A percentile compares a stretch with the other conserved stretches of the same genome.
phyloP scores from a whole-genome alignment of 2,113 vertebrate species.

The Tragelaphus scriptus region DNA sequence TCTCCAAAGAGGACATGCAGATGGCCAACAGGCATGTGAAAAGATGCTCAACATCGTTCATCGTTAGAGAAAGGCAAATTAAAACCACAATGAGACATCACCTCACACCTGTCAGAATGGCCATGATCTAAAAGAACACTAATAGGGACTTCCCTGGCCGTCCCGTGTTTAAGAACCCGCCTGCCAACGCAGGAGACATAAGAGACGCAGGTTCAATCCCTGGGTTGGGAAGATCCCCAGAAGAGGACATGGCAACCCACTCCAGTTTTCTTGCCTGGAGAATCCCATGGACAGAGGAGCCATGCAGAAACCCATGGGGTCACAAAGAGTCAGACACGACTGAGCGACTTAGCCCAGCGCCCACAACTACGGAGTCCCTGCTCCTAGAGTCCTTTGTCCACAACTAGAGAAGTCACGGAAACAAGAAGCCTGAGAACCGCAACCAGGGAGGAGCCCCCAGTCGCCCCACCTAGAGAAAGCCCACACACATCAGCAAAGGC shows the following conservation, averaged over 20 bases:
- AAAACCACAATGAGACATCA: neutral
- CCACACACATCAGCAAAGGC: neutral
- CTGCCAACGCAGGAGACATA: neutral
- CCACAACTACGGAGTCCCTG: neutral
- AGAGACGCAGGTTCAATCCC: neutral
- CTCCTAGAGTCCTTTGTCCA: neutral
- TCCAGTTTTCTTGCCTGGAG: neutral
- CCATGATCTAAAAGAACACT: neutral
- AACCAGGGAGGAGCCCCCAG: neutral
- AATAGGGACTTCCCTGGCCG: neutral
- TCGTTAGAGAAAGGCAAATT: neutral
- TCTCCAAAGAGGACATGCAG: neutral
- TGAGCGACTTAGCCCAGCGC: neutral
- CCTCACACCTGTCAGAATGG: neutral
- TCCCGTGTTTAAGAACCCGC: neutral
- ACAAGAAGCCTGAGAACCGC: fast-evolving
- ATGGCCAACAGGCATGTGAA: neutral
- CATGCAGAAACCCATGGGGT: neutral
- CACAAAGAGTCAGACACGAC: neutral
- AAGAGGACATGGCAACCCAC: neutral
- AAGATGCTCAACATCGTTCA: neutral
- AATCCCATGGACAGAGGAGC: neutral
- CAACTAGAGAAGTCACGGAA: neutral
- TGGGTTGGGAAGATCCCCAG: neutral
- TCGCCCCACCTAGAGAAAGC: neutral